Conservation (phyloP, 1,140 invertebrate species). For the Trichogramma pretiosum region DNA sequence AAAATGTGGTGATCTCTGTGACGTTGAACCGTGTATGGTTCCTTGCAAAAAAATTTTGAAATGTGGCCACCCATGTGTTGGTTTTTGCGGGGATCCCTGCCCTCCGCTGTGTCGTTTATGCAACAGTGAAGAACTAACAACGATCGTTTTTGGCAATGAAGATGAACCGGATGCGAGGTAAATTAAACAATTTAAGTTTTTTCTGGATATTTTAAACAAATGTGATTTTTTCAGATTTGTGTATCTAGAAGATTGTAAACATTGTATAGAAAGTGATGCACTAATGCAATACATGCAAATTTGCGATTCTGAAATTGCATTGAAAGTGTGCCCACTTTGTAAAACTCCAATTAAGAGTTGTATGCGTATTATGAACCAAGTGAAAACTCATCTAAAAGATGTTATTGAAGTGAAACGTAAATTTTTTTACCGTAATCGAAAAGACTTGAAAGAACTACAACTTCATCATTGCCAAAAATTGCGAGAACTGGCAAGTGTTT, state of each 20-base stretch:
- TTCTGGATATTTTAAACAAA: background rate
- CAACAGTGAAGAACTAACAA: slow-evolving; percentile 38
- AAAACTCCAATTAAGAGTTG: slow-evolving; percentile 54
- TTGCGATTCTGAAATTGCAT: slow-evolving; percentile 37
- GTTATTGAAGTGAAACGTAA: slow-evolving; percentile 50
- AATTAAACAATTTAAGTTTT: slow-evolving; percentile 20
- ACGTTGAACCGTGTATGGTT: slow-evolving; percentile 18
- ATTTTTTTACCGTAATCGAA: background rate
- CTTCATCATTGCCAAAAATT: no score
- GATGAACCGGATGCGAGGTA: slow-evolving; percentile 50
- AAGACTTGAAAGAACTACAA: background rate
- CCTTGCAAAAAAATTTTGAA: slow-evolving; percentile 42
- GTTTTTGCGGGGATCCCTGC: slow-evolving; percentile 60
- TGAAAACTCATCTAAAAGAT: slow-evolving; percentile 48
- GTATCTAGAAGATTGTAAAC: slow-evolving; percentile 54
- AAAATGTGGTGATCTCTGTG: background rate
- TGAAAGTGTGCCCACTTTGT: slow-evolving; percentile 56
- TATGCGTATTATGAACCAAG: slow-evolving; percentile 50
- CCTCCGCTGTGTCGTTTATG: slow-evolving; percentile 47
- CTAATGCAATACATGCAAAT: slow-evolving; percentile 43
- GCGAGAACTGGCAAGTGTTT: no score
- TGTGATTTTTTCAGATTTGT: slow-evolving; percentile 47
- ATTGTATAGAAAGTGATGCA: slow-evolving; percentile 50
- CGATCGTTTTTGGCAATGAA: slow-evolving; percentile 51
- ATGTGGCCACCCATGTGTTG: slow-evolving; percentile 56